Evolutionary conservation across 2,113 vertebrate species (phyloP), one percentile per base, ranked within the genome.

Genomic region (Ariopsis seemanni): DNA sequence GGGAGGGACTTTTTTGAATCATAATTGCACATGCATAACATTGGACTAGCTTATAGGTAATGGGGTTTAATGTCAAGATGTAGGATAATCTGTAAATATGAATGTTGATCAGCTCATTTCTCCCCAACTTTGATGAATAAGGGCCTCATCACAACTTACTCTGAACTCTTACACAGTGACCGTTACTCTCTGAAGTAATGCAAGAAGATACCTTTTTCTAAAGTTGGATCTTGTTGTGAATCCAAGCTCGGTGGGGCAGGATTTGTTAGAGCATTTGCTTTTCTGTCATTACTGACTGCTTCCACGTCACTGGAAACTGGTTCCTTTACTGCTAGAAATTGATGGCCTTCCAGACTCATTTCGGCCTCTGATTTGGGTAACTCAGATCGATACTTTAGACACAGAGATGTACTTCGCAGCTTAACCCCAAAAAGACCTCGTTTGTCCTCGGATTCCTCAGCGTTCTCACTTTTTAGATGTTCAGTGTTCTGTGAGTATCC

Each of bases 341-440:
- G 78, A 18, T 82, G 62, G 74, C 90, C 85, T 87, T 97, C 96
- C 0, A 95, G 93, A 58, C 95, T 96, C 48, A 91, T 92, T 69
- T 92, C 94, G 22, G 90, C 88, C 30, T 96, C 95, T 7, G 90
- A 58, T 22, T 91, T 90, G 10, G 92, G 82, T 7, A 85, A 69
- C 1, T 90, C 89, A 0, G 95, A 95, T 88, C 91, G 93, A 11
- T 94, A 94, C 91, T 91, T 96, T 82, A 96, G 89, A 7, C 95
- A 97, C 63, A 96, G 89, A 0, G 96, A 97, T 1, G 96, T 96
- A 89, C 95, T 95, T 86, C 96, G 95, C 53, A 97, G 95, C 91
- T 96, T 96, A 85, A 97, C 93, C 25, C 95, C 95, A 90, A 97
- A 97, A 75, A 94, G 93, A 83, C 72, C 93, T 90, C 87, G 94